Percentiles rank a stretch among this genome's conserved stretches.
phyloP scores from a whole-genome alignment of 2,888 invertebrate genomes.

The Ganaspis brasiliensis region DNA sequence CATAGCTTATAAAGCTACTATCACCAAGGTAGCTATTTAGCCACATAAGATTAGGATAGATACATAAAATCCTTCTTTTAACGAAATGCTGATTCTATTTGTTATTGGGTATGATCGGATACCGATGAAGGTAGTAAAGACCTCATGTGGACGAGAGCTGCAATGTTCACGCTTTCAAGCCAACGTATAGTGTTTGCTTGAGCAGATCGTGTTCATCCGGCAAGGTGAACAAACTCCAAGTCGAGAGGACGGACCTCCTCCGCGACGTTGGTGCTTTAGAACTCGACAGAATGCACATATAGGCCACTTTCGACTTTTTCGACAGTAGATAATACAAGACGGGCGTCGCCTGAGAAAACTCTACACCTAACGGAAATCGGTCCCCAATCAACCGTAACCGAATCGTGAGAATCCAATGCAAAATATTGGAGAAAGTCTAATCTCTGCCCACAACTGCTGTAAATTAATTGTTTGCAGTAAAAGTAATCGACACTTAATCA shows the following conservation, averaged over 20 bases:
- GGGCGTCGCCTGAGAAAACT: conserved; percentile 21
- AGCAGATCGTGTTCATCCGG: conserved; percentile 40
- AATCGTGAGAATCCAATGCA: conserved; percentile 28
- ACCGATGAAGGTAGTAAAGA: conserved; percentile 10
- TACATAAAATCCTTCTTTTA: no score
- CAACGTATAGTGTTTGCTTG: conserved; percentile 40
- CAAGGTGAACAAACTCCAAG: conserved; percentile 42
- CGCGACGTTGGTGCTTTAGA: conserved; percentile 26
- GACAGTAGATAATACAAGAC: conserved; percentile 31
- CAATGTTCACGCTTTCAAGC: conserved; percentile 23
- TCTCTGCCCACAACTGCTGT: background rate
- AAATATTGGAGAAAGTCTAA: conserved; percentile 8
- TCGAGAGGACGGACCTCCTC: conserved; percentile 38
- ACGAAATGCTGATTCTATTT: background rate
- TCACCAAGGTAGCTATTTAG: no score
- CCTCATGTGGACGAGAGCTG: conserved; percentile 25
- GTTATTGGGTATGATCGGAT: conserved; percentile 11
- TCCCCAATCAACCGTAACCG: conserved; percentile 5
- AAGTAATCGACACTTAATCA: background rate
- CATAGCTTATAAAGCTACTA: no score
- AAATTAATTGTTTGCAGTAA: background rate
- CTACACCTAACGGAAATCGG: conserved; percentile 5
- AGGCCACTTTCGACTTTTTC: conserved; percentile 32
- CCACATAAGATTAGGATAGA: no score
- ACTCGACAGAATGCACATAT: conserved; percentile 26